phyloP scores from a whole-genome alignment of 2,113 vertebrate genomes.

The Indicator indicator region DNA sequence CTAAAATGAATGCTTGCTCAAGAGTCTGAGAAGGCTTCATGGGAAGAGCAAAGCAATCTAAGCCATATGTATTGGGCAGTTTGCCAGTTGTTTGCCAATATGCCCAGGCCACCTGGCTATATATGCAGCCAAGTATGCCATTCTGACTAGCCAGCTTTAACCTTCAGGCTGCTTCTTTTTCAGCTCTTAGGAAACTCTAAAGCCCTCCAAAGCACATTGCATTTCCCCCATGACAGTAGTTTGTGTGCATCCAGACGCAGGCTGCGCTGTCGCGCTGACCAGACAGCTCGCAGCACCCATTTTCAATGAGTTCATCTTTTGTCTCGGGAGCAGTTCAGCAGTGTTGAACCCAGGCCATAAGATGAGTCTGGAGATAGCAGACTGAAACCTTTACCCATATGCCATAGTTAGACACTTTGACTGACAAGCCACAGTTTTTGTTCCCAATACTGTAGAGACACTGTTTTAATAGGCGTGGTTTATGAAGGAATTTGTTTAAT shows the following conservation, averaged over 20 bases:
- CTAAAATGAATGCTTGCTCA: slow-evolving; percentile 81
- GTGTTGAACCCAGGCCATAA: slow-evolving; percentile 79
- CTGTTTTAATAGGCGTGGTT: slow-evolving; percentile 62
- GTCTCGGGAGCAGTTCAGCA: slow-evolving; percentile 75
- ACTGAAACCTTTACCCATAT: slow-evolving; percentile 82
- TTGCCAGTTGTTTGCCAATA: slow-evolving; percentile 93
- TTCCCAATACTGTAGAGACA: slow-evolving; percentile 65
- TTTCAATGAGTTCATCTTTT: slow-evolving; percentile 81
- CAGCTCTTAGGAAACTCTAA: slow-evolving; percentile 82
- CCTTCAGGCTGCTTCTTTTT: slow-evolving; percentile 86
- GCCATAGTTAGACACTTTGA: slow-evolving; percentile 79
- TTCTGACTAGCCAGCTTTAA: slow-evolving; percentile 84
- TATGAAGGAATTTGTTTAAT: slow-evolving; percentile 68
- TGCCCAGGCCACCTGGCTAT: slow-evolving; percentile 92
- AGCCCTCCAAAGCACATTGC: slow-evolving; percentile 77
- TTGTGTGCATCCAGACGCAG: slow-evolving; percentile 80
- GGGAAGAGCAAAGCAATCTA: slow-evolving; percentile 84
- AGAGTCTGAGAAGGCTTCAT: slow-evolving; percentile 84
- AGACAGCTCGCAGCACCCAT: slow-evolving; percentile 81
- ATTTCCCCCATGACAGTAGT: slow-evolving; percentile 80
- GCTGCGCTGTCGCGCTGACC: slow-evolving; percentile 76
- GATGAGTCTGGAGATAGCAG: slow-evolving; percentile 82
- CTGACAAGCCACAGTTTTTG: slow-evolving; percentile 73
- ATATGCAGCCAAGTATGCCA: slow-evolving; percentile 90
- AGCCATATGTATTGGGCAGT: slow-evolving; percentile 93